Evolutionary conservation across 2,113 vertebrate genomes (phyloP).

Genomic region (Macheiramphus alcinus): DNA sequence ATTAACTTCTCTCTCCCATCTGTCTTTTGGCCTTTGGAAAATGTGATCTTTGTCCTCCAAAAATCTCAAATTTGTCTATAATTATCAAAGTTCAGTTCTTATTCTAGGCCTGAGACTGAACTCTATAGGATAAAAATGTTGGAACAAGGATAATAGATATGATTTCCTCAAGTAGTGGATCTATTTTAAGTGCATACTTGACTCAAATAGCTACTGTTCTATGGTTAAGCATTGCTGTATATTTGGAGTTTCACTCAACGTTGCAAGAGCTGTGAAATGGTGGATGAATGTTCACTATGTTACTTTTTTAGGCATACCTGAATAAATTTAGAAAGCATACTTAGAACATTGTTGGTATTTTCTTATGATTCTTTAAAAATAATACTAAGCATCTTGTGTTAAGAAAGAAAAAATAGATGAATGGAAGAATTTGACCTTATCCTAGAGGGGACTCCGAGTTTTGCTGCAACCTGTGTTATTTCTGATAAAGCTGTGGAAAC

Average conservation of each 20-base stretch:
- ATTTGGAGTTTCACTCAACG: neutral
- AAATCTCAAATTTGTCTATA: neutral
- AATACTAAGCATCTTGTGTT: fast-evolving
- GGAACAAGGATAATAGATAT: neutral
- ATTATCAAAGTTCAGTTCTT: neutral
- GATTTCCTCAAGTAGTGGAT: neutral
- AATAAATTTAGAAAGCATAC: neutral
- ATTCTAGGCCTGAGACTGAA: neutral
- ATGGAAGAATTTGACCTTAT: neutral
- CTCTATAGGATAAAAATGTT: neutral
- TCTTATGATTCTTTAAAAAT: neutral
- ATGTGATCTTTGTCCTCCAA: neutral
- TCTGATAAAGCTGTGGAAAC: neutral
- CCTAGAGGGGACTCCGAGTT: neutral
- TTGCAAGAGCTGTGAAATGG: fast-evolving
- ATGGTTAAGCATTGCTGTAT: neutral
- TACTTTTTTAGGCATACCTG: neutral
- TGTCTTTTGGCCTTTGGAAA: neutral
- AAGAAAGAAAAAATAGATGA: neutral
- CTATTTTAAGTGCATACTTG: neutral
- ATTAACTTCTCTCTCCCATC: neutral
- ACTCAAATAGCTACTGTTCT: neutral
- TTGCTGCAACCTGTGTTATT: neutral
- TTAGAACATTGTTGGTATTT: neutral
- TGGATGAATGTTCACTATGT: neutral